phyloP scores from a whole-genome alignment of 2,113 vertebrate genomes.

The Epinephelus moara region DNA sequence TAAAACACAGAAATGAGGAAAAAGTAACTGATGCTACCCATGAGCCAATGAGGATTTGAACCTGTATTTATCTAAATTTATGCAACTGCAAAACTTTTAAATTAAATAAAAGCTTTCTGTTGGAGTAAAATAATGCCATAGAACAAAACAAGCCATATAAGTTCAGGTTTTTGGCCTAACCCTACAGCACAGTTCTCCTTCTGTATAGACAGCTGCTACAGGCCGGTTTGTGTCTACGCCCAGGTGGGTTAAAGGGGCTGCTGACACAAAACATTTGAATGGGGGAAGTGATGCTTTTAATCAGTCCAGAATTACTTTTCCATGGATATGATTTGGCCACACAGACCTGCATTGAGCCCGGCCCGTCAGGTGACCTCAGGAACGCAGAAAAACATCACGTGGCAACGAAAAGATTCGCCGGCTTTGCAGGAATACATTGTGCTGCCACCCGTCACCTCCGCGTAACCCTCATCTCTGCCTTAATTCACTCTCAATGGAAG shows the following conservation, averaged over 20 bases:
- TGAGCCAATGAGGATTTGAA: not conserved
- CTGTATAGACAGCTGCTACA: not conserved
- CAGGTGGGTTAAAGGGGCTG: slow-evolving; percentile 39
- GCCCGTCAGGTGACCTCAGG: slow-evolving; percentile 85
- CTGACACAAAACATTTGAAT: slow-evolving; percentile 64
- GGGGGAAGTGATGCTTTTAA: slow-evolving; percentile 74
- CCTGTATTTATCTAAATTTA: not conserved
- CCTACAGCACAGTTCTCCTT: not conserved
- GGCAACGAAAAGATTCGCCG: slow-evolving; percentile 63
- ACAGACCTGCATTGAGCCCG: slow-evolving; percentile 83
- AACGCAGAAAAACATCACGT: slow-evolving; percentile 88
- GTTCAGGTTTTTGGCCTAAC: not conserved
- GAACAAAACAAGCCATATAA: not conserved
- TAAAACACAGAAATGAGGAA: not conserved
- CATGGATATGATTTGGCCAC: slow-evolving; percentile 78
- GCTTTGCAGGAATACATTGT: slow-evolving; percentile 79
- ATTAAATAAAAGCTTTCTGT: not conserved
- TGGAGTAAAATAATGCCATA: not conserved
- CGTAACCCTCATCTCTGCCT: slow-evolving; percentile 42
- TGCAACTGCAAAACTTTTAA: not conserved
- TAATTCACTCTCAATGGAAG: slow-evolving; percentile 58
- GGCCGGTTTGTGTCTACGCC: not conserved
- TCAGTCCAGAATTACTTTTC: slow-evolving; percentile 74
- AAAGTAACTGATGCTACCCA: not conserved
- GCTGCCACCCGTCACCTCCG: slow-evolving; percentile 34